phyloP scores from a whole-genome alignment of 2,888 invertebrate genomes.

The Alviniconcha strummeri region DNA sequence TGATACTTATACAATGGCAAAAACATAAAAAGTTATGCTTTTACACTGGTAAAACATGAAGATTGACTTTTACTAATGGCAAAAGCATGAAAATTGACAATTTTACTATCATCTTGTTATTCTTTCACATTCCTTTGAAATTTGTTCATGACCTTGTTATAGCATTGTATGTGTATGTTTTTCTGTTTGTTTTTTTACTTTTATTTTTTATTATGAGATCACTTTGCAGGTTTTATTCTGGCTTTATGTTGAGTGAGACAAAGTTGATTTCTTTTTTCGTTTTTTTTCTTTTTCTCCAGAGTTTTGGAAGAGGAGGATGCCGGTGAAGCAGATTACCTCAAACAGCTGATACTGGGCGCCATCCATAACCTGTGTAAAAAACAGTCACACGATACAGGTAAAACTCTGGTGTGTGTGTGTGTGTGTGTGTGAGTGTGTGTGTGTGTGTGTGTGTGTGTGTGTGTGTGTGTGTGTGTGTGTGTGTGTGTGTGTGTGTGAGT shows the following conservation, averaged over 20 bases:
- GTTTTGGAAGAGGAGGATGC: slow-evolving; percentile 83
- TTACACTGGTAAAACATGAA: too few species aligned
- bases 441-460: neutral
- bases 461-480: neutral
- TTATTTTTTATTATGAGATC: neutral
- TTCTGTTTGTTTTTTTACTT: neutral
- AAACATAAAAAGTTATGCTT: too few species aligned
- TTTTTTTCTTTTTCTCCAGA: slow-evolving; percentile 50
- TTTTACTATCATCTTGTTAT: too few species aligned
- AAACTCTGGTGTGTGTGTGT: neutral
- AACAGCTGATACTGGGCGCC: slow-evolving; percentile 87
- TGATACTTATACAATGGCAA: too few species aligned
- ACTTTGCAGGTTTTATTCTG: neutral
- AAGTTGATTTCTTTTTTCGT: too few species aligned
- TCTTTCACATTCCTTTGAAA: too few species aligned
- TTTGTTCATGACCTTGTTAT: too few species aligned
- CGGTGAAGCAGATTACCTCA: slow-evolving; percentile 83
- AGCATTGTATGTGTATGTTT: too few species aligned
- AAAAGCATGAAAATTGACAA: too few species aligned
- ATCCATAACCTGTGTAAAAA: slow-evolving; percentile 76
- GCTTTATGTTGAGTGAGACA: neutral
- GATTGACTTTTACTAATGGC: too few species aligned
- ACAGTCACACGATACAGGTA: slow-evolving; percentile 36
- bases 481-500: neutral
- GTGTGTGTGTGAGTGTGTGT: neutral